These are phyloP conservation scores for Macrocentrus cingulum DNA, from an alignment of 1,140 invertebrate species.

Conservation along the genomic window DNA sequence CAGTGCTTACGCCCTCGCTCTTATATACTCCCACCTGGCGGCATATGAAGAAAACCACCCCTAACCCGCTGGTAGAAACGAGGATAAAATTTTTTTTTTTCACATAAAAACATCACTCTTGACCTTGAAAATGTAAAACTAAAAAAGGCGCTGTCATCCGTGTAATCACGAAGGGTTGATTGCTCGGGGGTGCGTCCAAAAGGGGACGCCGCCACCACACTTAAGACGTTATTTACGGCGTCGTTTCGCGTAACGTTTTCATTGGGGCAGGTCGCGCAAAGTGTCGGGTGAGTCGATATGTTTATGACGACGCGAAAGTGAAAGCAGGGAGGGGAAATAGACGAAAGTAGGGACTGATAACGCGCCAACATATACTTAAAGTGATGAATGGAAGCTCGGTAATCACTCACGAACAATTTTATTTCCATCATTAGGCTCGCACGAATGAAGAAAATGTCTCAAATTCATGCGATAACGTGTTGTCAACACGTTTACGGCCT, in stretches of 20 bases:
- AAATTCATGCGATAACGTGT: no score
- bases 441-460: no score
- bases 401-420: no score
- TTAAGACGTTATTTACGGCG: conserved; percentile 56
- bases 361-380: conserved; percentile 4
- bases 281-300: conserved; percentile 44
- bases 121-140: neutral
- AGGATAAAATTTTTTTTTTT: no score
- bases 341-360: conserved; percentile 26
- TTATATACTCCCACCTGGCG: neutral
- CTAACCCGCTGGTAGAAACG: no score
- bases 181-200: conserved; percentile 22
- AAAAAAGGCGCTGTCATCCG: neutral
- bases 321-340: conserved; percentile 24
- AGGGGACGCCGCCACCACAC: conserved; percentile 40
- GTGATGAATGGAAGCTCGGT: conserved; percentile 6
- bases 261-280: conserved; percentile 51
- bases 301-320: conserved; percentile 39
- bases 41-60: no score
- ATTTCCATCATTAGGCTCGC: neutral
- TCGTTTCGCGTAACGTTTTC: conserved; percentile 51
- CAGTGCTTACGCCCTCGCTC: conserved; percentile 46
- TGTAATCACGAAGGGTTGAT: conserved; percentile 23
- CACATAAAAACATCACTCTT: no score
- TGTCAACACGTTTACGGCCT: no score